phyloP scores from a whole-genome alignment of 2,113 vertebrate genomes.

The Alaudala cheleensis region DNA sequence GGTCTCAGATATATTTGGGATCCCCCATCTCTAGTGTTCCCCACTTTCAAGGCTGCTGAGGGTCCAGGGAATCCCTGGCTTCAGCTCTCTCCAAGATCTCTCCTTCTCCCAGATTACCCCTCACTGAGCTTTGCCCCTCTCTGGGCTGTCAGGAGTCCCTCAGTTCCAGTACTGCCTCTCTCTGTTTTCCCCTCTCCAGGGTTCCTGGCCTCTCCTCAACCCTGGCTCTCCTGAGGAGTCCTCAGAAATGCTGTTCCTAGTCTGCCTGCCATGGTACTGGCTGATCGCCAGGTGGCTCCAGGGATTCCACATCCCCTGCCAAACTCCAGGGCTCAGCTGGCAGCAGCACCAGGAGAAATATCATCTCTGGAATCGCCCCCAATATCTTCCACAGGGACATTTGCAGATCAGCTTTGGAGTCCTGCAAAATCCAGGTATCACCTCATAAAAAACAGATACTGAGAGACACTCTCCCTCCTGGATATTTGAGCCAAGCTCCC shows the following conservation, averaged over 20 bases:
- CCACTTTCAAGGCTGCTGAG: background rate
- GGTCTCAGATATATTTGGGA: background rate
- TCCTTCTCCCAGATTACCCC: background rate
- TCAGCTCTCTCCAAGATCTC: background rate
- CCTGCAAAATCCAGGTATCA: background rate
- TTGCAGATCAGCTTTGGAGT: background rate
- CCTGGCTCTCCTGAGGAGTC: background rate
- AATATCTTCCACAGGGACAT: background rate
- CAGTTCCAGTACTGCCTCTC: background rate
- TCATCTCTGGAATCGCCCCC: background rate
- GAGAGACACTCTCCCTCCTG: background rate
- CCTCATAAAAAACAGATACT: background rate
- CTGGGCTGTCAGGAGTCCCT: background rate
- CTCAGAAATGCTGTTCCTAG: background rate
- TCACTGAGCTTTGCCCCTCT: background rate
- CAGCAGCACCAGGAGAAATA: background rate
- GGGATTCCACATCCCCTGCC: background rate
- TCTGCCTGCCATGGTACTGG: no score
- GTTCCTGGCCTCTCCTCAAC: background rate
- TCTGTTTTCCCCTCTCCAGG: background rate
- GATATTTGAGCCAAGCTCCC: background rate
- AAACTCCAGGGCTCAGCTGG: background rate
- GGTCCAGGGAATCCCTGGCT: background rate
- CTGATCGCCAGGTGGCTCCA: background rate
- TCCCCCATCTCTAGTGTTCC: background rate